Evolutionary conservation across 1,140 invertebrate genomes (phyloP).

Genomic region (Papilio polyxenes): DNA sequence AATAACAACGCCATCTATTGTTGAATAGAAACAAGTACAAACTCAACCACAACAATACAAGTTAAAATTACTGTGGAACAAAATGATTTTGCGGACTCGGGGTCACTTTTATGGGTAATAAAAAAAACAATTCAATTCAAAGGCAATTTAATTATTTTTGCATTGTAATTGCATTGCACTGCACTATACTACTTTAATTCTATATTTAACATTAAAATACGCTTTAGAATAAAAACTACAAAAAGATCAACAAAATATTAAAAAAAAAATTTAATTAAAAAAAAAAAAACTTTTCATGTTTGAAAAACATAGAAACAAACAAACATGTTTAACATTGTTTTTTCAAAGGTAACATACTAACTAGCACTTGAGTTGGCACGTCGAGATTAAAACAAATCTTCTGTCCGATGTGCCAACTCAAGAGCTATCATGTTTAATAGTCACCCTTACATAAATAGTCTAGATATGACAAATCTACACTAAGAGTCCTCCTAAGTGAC

Average conservation of each 20-base stretch:
- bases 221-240: background rate
- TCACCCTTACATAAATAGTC: too few relatives aligned
- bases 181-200: slow-evolving; percentile 17
- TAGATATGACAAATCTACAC: too few relatives aligned
- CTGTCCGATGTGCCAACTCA: too few relatives aligned
- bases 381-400: too few relatives aligned
- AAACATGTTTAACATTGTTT: too few relatives aligned
- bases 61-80: background rate
- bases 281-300: background rate
- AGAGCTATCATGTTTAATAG: too few relatives aligned
- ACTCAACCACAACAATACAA: background rate
- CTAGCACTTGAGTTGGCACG: too few relatives aligned
- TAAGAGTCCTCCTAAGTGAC: too few relatives aligned
- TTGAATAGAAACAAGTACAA: slow-evolving; percentile 19
- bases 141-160: slow-evolving; percentile 50
- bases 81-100: background rate
- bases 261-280: background rate
- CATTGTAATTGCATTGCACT: slow-evolving; percentile 72
- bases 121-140: slow-evolving; percentile 33
- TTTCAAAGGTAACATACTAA: too few relatives aligned
- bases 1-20: slow-evolving; percentile 1
- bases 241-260: background rate
- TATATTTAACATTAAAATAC: background rate
- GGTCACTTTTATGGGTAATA: slow-evolving; percentile 13
- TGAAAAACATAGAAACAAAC: too few relatives aligned